Evolutionary conservation across 2,113 vertebrate species (phyloP).

Genomic region (Copsychus sechellarum): DNA sequence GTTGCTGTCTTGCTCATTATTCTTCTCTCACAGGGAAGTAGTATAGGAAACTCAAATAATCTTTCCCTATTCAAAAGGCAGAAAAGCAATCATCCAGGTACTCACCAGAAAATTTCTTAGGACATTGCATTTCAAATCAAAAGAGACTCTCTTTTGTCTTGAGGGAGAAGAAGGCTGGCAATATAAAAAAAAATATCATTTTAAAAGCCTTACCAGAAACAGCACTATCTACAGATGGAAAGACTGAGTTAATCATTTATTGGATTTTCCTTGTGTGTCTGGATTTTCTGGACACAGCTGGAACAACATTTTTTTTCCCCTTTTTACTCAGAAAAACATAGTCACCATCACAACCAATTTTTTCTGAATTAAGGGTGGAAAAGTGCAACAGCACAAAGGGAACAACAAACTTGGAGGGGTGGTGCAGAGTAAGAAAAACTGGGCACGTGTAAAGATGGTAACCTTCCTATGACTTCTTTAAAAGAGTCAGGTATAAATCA

Average conservation of each 20-base stretch:
- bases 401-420: not conserved
- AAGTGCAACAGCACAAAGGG: not conserved
- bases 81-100: not conserved
- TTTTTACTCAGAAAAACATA: not conserved
- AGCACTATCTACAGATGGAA: not conserved
- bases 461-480: not conserved
- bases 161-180: not conserved
- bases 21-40: not conserved
- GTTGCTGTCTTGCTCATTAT: not conserved
- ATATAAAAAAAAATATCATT: not conserved
- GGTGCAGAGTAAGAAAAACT: not conserved
- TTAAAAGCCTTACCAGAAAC: not conserved
- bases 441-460: not conserved
- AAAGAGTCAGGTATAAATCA: not conserved
- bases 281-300: not conserved
- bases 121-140: not conserved
- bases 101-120: not conserved
- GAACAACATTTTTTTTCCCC: not conserved
- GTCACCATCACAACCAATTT: not conserved
- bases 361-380: not conserved
- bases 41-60: not conserved
- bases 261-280: not conserved
- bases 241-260: conserved; percentile 5
- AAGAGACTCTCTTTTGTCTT: not conserved
- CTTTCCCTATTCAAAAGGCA: not conserved